These are phyloP conservation scores for Corythaixoides concolor DNA, from an alignment of 2,113 vertebrate species.

Conservation along the genomic window DNA sequence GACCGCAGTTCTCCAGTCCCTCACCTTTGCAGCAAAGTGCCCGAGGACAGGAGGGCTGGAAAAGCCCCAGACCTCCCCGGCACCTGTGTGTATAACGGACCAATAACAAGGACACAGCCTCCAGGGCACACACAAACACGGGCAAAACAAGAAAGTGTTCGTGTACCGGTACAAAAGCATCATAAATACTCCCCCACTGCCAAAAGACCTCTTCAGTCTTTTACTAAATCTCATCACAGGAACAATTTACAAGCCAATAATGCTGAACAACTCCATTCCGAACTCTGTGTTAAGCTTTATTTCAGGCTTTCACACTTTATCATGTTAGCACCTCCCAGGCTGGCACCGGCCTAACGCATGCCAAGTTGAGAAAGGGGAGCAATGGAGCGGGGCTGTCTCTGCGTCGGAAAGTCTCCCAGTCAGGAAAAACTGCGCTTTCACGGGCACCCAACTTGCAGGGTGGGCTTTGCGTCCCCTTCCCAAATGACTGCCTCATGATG, in stretches of 20 bases:
- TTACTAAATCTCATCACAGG: conserved; percentile 50
- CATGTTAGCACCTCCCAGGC: background rate
- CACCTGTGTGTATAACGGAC: background rate
- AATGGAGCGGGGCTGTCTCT: background rate
- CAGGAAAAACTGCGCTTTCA: background rate
- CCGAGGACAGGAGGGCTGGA: background rate
- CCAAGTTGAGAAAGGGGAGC: background rate
- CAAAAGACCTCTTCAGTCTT: conserved; percentile 44
- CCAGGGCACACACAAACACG: background rate
- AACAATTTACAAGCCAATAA: conserved; percentile 56
- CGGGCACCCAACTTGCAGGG: background rate
- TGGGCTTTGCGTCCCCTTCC: background rate
- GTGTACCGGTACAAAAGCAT: background rate
- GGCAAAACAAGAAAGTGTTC: conserved; percentile 4
- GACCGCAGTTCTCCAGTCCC: background rate
- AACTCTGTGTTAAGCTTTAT: conserved; percentile 18
- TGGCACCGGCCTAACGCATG: background rate
- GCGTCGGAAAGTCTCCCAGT: background rate
- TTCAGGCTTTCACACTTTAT: conserved; percentile 35
- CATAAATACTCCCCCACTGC: conserved; percentile 44
- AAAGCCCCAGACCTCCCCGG: background rate
- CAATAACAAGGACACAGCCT: background rate
- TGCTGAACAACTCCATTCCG: conserved; percentile 35
- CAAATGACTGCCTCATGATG: background rate
- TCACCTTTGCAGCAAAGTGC: background rate